Evolutionary conservation across 2,888 invertebrate genomes (phyloP).

Genomic region (Nemapogon koenigi): DNA sequence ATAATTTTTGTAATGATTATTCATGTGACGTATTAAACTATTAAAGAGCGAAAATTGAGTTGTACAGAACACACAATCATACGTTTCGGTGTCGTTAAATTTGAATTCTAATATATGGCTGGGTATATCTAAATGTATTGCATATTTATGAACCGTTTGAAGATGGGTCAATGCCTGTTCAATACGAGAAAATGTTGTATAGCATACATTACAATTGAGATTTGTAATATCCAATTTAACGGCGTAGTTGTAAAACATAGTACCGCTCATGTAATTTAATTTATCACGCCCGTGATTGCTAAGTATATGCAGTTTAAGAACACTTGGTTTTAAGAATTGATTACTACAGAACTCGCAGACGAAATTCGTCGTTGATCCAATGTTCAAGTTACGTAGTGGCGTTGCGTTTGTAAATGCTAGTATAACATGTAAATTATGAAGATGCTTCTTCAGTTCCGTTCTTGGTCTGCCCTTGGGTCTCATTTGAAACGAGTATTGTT

Average conservation of each 20-base stretch:
- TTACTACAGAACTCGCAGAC: constrained; percentile 2
- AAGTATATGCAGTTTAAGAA: constrained; percentile 7
- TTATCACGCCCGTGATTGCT: constrained; percentile 14
- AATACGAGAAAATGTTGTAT: constrained; percentile 25
- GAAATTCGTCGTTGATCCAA: too few relatives aligned
- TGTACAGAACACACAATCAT: constrained; percentile 40
- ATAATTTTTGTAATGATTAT: constrained; percentile 43
- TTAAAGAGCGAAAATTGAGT: constrained; percentile 47
- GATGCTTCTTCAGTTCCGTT: not conserved
- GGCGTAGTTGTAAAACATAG: constrained; percentile 21
- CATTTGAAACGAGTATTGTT: too few relatives aligned
- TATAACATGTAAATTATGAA: not conserved
- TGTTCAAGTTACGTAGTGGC: too few relatives aligned
- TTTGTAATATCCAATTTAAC: constrained; percentile 36
- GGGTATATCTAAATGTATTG: constrained; percentile 34
- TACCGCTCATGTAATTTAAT: constrained; percentile 24
- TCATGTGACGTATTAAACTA: constrained; percentile 53
- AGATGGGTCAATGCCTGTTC: constrained; percentile 31
- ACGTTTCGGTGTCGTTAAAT: constrained; percentile 36
- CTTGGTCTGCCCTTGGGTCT: too few relatives aligned
- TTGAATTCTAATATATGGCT: constrained; percentile 45
- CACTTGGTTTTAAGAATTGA: not conserved
- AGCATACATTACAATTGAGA: constrained; percentile 31
- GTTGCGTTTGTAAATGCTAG: constrained; percentile 30
- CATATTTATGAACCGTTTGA: constrained; percentile 29